phyloP scores from a whole-genome alignment of 2,797 vertebrate genomes.

The Typhlichthys eigenmanni region DNA sequence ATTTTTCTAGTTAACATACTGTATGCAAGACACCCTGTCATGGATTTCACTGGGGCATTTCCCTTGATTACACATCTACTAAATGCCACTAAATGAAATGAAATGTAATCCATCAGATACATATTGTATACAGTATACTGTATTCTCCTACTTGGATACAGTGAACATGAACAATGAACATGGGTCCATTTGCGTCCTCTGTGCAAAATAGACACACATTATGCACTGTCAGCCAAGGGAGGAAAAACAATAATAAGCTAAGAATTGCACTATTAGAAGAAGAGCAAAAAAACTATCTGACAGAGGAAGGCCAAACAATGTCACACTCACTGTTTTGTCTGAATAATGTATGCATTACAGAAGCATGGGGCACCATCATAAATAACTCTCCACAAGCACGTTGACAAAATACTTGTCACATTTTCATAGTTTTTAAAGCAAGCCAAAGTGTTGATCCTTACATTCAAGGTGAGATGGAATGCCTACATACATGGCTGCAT shows the following conservation, averaged over 20 bases:
- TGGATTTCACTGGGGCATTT: constrained; percentile 22
- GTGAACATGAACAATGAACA: constrained; percentile 6
- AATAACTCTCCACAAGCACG: too few relatives aligned
- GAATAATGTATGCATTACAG: too few relatives aligned
- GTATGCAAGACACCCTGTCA: neutral
- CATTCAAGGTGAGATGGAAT: too few relatives aligned
- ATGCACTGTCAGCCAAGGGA: constrained; percentile 36
- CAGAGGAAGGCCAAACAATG: neutral
- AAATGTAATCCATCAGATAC: constrained; percentile 27
- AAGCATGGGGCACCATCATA: too few relatives aligned
- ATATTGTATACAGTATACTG: constrained; percentile 4
- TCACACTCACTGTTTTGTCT: too few relatives aligned
- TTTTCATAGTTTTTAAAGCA: too few relatives aligned
- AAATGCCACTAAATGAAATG: constrained; percentile 4
- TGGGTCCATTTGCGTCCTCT: constrained; percentile 21
- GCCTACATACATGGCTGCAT: too few relatives aligned
- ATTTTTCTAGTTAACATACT: too few relatives aligned
- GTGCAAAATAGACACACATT: constrained; percentile 22
- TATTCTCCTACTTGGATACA: constrained; percentile 25
- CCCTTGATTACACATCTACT: constrained; percentile 34
- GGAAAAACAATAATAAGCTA: constrained; percentile 23
- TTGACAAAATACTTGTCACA: too few relatives aligned
- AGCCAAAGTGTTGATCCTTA: too few relatives aligned
- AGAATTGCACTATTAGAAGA: constrained; percentile 1
- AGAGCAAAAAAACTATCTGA: constrained; percentile 17